phyloP scores from a whole-genome alignment of 2,888 invertebrate species.

The Deilephila porcellus region DNA sequence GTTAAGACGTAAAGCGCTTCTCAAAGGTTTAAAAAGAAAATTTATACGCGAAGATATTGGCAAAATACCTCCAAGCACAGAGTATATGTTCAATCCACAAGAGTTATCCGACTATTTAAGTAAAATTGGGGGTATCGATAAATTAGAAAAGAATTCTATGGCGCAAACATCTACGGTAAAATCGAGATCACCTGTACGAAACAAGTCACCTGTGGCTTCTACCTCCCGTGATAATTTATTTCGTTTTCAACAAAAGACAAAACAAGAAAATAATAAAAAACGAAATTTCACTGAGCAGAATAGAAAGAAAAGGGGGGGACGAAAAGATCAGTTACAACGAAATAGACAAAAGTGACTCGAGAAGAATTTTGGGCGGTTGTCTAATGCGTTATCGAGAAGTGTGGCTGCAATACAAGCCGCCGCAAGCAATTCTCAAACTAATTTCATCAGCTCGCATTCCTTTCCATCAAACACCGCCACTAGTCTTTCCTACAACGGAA shows the following conservation, averaged over 20 bases:
- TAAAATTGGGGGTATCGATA: too few relatives aligned
- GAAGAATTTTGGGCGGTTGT: neutral
- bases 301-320: neutral
- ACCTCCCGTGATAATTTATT: too few relatives aligned
- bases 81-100: too few relatives aligned
- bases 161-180: too few relatives aligned
- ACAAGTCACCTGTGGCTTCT: too few relatives aligned
- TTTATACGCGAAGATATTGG: neutral
- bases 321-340: neutral
- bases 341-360: neutral
- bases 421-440: neutral
- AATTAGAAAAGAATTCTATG: too few relatives aligned
- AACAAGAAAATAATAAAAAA: too few relatives aligned
- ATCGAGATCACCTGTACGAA: too few relatives aligned
- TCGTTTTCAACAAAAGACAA: too few relatives aligned
- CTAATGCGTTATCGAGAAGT: neutral
- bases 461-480: neutral
- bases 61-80: neutral
- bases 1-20: neutral
- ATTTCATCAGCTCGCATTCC: neutral
- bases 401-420: neutral
- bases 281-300: neutral
- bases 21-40: neutral
- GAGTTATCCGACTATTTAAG: too few relatives aligned
- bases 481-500: neutral